These are phyloP conservation scores for Cryptotermes secundus DNA, from an alignment of 1,140 invertebrate species.

Conservation along the genomic window DNA sequence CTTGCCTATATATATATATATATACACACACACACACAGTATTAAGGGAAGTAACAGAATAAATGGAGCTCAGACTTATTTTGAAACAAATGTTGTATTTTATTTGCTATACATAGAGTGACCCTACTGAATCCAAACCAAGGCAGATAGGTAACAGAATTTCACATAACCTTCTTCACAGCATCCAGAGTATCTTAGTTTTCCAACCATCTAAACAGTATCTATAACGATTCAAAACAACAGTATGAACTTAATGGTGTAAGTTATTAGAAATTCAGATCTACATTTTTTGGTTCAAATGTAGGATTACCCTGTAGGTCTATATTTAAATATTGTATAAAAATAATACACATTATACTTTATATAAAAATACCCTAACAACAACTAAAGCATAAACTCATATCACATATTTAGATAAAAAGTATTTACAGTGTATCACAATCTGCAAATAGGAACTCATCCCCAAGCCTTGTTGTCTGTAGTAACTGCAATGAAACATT, in stretches of 20 bases:
- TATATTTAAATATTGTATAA: neutral
- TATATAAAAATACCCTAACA: neutral
- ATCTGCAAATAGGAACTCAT: constrained; percentile 7
- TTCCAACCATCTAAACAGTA: neutral
- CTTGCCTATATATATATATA: too few species aligned
- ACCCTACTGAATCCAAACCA: neutral
- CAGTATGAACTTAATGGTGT: neutral
- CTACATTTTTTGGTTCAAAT: neutral
- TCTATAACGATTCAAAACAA: neutral
- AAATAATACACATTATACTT: neutral
- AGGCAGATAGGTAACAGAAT: neutral
- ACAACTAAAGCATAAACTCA: neutral
- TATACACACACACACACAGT: too few species aligned
- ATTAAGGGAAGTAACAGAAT: too few species aligned
- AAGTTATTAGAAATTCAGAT: neutral
- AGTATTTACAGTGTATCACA: neutral
- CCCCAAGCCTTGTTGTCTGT: neutral
- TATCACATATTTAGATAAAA: neutral
- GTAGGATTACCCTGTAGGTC: neutral
- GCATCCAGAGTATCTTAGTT: neutral
- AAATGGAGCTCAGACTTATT: neutral
- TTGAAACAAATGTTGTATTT: neutral
- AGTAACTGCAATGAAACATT: neutral
- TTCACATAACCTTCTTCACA: neutral
- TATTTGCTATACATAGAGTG: neutral